Percentiles rank a stretch among this genome's conserved stretches.
Conservation (phyloP, 2,888 invertebrate species). For the Meiosimyza platycephala region DNA sequence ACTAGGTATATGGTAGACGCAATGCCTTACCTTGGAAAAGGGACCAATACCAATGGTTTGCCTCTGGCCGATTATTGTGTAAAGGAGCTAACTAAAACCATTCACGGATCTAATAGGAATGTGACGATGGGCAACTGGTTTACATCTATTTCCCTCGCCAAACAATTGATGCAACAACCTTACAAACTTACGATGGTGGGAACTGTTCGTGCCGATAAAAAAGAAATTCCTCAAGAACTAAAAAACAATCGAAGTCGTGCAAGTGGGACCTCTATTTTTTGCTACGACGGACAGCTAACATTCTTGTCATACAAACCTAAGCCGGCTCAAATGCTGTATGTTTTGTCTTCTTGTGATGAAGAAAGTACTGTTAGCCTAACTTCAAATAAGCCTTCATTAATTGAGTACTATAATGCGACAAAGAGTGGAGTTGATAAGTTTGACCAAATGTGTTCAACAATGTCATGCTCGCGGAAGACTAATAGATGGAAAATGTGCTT, state of each 20-base stretch:
- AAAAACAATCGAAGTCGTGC: conserved; percentile 32
- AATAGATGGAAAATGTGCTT: background rate
- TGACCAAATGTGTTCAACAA: background rate
- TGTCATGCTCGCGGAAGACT: background rate
- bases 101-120: conserved; percentile 9
- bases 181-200: conserved; percentile 33
- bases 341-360: conserved; percentile 15
- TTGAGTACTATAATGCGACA: background rate
- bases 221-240: conserved; percentile 31
- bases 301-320: conserved; percentile 25
- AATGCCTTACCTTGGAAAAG: conserved; percentile 37
- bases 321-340: conserved; percentile 17
- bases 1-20: conserved; percentile 34
- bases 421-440: background rate
- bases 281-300: background rate
- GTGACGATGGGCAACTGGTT: conserved; percentile 33
- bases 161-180: conserved; percentile 16
- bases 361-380: background rate
- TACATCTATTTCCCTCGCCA: conserved; percentile 21
- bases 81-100: background rate
- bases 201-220: conserved; percentile 32
- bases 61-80: conserved; percentile 15
- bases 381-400: background rate
- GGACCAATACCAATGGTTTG: conserved; percentile 11
- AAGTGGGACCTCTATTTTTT: conserved; percentile 36